Conservation (phyloP, 2,797 vertebrate species). For the Eurystomus glaucurus region DNA sequence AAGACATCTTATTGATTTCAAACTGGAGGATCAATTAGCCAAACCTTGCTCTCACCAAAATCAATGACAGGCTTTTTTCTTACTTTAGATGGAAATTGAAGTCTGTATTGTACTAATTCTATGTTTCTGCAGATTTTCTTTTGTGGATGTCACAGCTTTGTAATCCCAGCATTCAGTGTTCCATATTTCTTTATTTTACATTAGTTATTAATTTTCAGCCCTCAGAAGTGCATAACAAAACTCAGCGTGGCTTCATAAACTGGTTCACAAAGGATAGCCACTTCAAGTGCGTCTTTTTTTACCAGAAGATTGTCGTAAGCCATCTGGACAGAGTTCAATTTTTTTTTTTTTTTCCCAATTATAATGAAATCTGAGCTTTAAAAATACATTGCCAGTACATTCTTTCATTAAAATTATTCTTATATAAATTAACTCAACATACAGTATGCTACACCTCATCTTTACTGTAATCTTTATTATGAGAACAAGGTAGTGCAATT, state of each 20-base stretch:
- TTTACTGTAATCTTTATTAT: constrained; percentile 32
- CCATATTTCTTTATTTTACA: background rate
- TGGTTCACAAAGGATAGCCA: background rate
- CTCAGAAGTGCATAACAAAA: background rate
- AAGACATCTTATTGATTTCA: background rate
- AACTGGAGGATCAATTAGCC: background rate
- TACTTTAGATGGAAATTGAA: background rate
- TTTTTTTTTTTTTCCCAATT: background rate
- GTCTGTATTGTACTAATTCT: background rate
- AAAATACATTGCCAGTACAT: background rate
- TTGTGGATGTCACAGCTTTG: background rate
- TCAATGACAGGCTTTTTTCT: background rate
- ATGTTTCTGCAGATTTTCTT: background rate
- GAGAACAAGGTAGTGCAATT: background rate
- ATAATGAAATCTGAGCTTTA: background rate
- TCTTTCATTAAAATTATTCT: background rate
- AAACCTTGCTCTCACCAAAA: background rate
- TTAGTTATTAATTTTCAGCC: background rate
- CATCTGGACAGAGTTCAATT: background rate
- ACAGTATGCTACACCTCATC: background rate
- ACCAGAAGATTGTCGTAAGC: background rate
- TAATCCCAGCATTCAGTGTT: background rate
- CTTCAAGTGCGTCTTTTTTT: background rate
- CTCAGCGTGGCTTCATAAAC: background rate
- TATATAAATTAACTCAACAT: background rate